Percentiles rank a stretch among this genome's conserved stretches.
phyloP scores from a whole-genome alignment of 2,797 vertebrate genomes.

The Channa striata region DNA sequence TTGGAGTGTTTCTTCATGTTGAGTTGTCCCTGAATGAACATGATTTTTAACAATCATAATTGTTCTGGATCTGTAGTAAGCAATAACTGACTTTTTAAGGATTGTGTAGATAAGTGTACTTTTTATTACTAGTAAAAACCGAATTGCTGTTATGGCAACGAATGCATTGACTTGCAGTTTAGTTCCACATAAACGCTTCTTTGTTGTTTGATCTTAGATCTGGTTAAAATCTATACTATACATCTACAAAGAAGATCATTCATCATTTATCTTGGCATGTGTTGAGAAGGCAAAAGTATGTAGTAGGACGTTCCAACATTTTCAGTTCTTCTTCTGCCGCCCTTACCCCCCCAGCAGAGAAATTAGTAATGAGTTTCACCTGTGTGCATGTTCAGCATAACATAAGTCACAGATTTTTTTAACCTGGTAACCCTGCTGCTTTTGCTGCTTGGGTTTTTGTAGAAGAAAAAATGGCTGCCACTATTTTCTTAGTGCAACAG shows the following conservation, averaged over 20 bases:
- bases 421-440: conserved; percentile 48
- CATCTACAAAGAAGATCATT: background rate
- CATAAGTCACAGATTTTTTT: conserved; percentile 41
- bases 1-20: too few species aligned
- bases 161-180: background rate
- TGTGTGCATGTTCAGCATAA: conserved; percentile 47
- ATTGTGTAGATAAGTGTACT: background rate
- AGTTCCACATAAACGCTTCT: background rate
- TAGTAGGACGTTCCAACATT: background rate
- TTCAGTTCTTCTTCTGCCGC: conserved; percentile 8
- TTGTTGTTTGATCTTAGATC: background rate
- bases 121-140: background rate
- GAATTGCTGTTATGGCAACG: background rate
- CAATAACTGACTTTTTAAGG: too few species aligned
- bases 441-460: conserved; percentile 10
- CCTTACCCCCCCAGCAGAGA: conserved; percentile 18
- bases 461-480: background rate
- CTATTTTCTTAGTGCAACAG: conserved; percentile 5
- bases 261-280: background rate
- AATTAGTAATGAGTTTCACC: conserved; percentile 34
- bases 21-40: too few species aligned
- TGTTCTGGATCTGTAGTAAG: too few species aligned
- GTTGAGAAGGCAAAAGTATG: background rate
- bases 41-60: too few species aligned
- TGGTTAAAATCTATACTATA: background rate